phyloP scores from a whole-genome alignment of 2,888 invertebrate genomes.

The Dasypolia templi region DNA sequence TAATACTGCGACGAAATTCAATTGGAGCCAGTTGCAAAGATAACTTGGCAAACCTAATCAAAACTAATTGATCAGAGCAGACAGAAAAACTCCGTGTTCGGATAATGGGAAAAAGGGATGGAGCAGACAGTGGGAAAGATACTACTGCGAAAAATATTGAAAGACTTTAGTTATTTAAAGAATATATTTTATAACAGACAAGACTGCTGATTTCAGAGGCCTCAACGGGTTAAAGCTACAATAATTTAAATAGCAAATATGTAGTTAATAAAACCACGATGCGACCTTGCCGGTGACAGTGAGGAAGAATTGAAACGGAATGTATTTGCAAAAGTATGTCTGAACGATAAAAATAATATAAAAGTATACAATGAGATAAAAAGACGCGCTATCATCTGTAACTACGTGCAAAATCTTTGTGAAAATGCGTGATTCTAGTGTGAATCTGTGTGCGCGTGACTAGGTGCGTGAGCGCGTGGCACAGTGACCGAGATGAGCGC shows the following conservation, averaged over 20 bases:
- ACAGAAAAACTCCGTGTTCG: constrained; percentile 1
- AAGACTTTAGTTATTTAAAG: not conserved
- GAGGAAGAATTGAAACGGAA: constrained; percentile 49
- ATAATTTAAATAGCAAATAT: constrained; percentile 58
- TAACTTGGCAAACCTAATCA: constrained; percentile 28
- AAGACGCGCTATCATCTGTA: constrained; percentile 40
- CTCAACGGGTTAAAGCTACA: constrained; percentile 28
- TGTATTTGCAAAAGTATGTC: constrained; percentile 53
- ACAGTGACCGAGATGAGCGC: constrained; percentile 82
- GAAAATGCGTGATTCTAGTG: constrained; percentile 61
- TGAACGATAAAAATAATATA: constrained; percentile 52
- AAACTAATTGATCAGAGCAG: constrained; percentile 17
- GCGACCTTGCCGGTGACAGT: constrained; percentile 60
- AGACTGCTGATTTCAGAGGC: constrained; percentile 32
- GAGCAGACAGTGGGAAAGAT: not conserved
- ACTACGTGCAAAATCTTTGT: constrained; percentile 49
- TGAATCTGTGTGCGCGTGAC: constrained; percentile 73
- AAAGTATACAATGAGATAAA: constrained; percentile 36
- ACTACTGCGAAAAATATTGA: not conserved
- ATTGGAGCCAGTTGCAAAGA: constrained; percentile 15
- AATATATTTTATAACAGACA: constrained; percentile 13
- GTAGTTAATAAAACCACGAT: constrained; percentile 42
- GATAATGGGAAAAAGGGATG: constrained; percentile 18
- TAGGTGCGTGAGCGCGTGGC: constrained; percentile 75
- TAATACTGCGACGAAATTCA: constrained; percentile 15